A percentile compares a stretch with the other conserved stretches of the same genome.
Evolutionary conservation across 2,888 invertebrate genomes (phyloP).

Genomic region (Heliconius aoede): DNA sequence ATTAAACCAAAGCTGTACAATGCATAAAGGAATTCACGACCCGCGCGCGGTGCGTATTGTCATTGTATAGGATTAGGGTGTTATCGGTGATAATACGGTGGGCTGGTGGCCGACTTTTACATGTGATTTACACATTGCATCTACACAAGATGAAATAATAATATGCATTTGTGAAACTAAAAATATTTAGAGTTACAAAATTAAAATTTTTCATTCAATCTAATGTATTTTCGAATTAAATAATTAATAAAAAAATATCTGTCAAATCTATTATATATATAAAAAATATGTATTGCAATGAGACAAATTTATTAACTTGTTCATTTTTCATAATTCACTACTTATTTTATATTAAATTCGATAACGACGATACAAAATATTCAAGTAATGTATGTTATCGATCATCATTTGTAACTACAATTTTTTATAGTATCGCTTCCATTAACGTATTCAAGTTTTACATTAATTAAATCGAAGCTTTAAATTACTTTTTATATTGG

Average conservation of each 20-base stretch:
- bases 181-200: not conserved
- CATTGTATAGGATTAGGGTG: constrained; percentile 77
- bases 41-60: constrained; percentile 65
- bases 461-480: no score
- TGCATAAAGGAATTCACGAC: constrained; percentile 71
- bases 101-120: constrained; percentile 51
- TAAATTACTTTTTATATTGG: no score
- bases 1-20: constrained; percentile 64
- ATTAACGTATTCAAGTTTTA: no score
- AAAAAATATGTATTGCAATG: no score
- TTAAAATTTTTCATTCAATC: not conserved
- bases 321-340: no score
- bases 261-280: not conserved
- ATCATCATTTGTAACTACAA: no score
- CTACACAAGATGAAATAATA: not conserved
- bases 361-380: no score
- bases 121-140: constrained; percentile 33
- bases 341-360: no score
- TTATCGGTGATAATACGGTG: constrained; percentile 72
- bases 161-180: not conserved
- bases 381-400: no score
- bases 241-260: not conserved
- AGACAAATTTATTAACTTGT: no score
- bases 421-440: no score
- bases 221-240: not conserved